A percentile compares a stretch with the other conserved stretches of the same genome.
Evolutionary conservation across 2,888 invertebrate genomes (phyloP).

Genomic region (Teinopalpus imperialis): DNA sequence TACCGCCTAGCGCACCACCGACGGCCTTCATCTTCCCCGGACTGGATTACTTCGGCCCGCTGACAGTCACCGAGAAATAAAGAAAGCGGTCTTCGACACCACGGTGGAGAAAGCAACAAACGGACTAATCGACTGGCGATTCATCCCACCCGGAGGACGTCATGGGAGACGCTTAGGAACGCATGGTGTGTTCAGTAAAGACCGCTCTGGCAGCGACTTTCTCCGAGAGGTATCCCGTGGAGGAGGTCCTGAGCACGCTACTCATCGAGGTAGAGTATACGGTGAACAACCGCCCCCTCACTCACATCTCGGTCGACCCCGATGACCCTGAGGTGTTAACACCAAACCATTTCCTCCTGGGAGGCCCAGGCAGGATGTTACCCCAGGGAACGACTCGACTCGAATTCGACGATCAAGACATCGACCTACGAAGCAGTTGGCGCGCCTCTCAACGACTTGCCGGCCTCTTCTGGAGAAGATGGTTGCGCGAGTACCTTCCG

Average conservation of each 20-base stretch:
- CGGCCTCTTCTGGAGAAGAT: slow-evolving; percentile 28
- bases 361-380: too few species aligned
- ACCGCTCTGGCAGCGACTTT: slow-evolving; percentile 26
- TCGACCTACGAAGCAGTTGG: too few species aligned
- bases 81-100: too few species aligned
- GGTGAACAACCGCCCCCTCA: slow-evolving; percentile 28
- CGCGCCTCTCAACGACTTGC: slow-evolving; percentile 19
- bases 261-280: slow-evolving; percentile 27
- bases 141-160: slow-evolving; percentile 31
- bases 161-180: slow-evolving; percentile 34
- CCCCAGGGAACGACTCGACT: too few species aligned
- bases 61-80: too few species aligned
- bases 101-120: too few species aligned
- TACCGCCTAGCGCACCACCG: too few species aligned
- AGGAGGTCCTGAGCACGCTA: slow-evolving; percentile 26
- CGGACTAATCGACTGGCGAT: too few species aligned
- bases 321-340: slow-evolving; percentile 11
- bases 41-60: too few species aligned
- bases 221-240: slow-evolving; percentile 28
- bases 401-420: too few species aligned
- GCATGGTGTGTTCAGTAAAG: slow-evolving; percentile 31
- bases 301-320: too few species aligned
- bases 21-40: too few species aligned
- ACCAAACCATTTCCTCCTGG: slow-evolving; percentile 15
- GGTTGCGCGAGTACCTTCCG: slow-evolving; percentile 28